Conservation (phyloP, 1,140 invertebrate genomes). For the Eurosta solidaginis region DNA sequence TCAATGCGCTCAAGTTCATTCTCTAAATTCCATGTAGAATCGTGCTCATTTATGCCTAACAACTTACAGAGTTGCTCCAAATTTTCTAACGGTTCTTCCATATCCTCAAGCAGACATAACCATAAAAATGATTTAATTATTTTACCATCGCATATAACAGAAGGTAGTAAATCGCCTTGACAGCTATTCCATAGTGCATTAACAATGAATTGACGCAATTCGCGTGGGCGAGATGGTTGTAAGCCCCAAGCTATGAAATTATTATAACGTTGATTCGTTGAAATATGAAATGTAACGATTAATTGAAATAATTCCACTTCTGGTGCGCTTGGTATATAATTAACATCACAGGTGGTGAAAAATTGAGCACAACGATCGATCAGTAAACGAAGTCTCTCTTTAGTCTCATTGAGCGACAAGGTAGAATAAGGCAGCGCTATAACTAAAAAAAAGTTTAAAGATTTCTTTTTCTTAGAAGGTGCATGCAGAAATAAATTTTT, state of each 20-base stretch:
- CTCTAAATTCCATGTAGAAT: conserved; percentile 54
- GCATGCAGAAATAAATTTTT: background rate
- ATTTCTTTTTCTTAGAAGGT: background rate
- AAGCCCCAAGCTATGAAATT: conserved; percentile 57
- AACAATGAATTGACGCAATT: conserved; percentile 51
- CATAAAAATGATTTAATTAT: conserved; percentile 55
- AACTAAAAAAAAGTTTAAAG: conserved; percentile 7
- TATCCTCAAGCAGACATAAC: conserved; percentile 50
- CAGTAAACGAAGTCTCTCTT: conserved; percentile 50
- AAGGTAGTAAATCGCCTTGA: conserved; percentile 45
- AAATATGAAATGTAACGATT: conserved; percentile 50
- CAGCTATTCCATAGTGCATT: conserved; percentile 47
- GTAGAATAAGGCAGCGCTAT: conserved; percentile 37
- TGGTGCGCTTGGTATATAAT: conserved; percentile 43
- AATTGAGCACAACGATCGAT: conserved; percentile 54
- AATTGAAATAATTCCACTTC: conserved; percentile 51
- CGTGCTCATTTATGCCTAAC: conserved; percentile 51
- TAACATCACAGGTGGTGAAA: conserved; percentile 43
- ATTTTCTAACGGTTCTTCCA: conserved; percentile 48
- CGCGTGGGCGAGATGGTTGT: conserved; percentile 47
- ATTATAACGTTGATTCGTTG: conserved; percentile 54
- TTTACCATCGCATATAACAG: conserved; percentile 53
- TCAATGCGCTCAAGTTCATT: conserved; percentile 52
- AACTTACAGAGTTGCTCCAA: conserved; percentile 41
- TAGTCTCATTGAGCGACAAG: conserved; percentile 42